Evolutionary conservation across 2,113 vertebrate genomes (phyloP), one percentile per base, ranked within the genome.

Genomic region (Misgurnus anguillicaudatus): DNA sequence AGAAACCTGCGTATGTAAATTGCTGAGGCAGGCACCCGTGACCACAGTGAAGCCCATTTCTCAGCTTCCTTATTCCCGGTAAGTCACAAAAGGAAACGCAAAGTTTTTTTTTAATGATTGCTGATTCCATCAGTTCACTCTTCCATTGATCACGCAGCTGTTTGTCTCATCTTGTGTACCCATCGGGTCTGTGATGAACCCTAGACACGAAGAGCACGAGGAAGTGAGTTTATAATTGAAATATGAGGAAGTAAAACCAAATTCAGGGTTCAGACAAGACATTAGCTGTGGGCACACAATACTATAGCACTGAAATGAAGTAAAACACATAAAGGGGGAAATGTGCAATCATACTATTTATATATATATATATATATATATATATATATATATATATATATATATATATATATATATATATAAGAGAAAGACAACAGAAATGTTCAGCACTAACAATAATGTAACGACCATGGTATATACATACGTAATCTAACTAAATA

Each of bases 61-160:
- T 31, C 6, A 7, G 19, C 53, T 72, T 72, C 53, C 69, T 72
- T 58, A n/a, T 72, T 72, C 38, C 17, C 57, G 69, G 16, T 71
- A 19, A 57, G 68, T 39, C 9, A 19, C 51, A 41, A 57, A 41
- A 58, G 31, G 9, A 51, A 19, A 8, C 36, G 9, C 8, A 41
- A 4, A 4, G 36, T 41, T 72, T 53, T 57, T n/a, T 36, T 57
- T 48, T 51, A 57, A 16, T 14, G 51, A 0, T 9, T 51, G 51
- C 51, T 6, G 53, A 53, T 71, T 21, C 36, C 41, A n/a, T 72
- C 69, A 72, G 36, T 72, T 42, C 10, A 58, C 4, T 58, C 3
- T 42, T 14, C 38, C 17, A 57, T 57, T 71, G 69, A 39, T 57
- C 17, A 17, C n/a, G 57, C n/a, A 8, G 69, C 36, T 14, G 10